phyloP scores from a whole-genome alignment of 2,113 vertebrate genomes.

The Charadrius vociferus region DNA sequence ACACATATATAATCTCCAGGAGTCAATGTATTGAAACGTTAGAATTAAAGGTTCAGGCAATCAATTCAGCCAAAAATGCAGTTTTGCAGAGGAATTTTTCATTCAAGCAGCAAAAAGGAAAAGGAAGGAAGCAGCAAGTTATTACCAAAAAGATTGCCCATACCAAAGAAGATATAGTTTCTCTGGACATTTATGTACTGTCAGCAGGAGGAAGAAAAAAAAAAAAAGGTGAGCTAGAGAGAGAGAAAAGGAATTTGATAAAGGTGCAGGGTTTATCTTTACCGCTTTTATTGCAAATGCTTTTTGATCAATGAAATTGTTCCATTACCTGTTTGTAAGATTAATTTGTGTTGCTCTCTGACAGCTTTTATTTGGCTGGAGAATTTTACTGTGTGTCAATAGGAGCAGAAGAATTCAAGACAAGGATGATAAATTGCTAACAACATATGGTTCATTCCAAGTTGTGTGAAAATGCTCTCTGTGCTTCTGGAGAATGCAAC shows the following conservation, averaged over 20 bases:
- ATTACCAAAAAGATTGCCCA: slow-evolving; percentile 11
- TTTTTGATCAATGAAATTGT: slow-evolving; percentile 3
- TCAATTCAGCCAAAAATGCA: slow-evolving; percentile 70
- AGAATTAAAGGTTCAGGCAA: slow-evolving; percentile 72
- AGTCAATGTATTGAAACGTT: slow-evolving; percentile 68
- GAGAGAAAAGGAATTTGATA: background rate
- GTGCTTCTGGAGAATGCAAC: slow-evolving; percentile 34
- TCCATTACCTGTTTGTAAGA: background rate
- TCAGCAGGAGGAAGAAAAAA: background rate
- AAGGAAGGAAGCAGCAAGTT: slow-evolving; percentile 13
- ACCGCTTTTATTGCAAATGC: background rate
- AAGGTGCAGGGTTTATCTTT: background rate
- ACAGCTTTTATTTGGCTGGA: slow-evolving; percentile 13
- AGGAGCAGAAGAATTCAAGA: slow-evolving; percentile 52
- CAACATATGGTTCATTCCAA: slow-evolving; percentile 37
- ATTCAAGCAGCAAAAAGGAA: slow-evolving; percentile 21
- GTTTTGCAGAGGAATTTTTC: slow-evolving; percentile 62
- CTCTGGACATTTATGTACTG: slow-evolving; percentile 23
- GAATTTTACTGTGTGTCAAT: slow-evolving; percentile 13
- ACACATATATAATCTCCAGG: slow-evolving; percentile 69
- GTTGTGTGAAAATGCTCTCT: slow-evolving; percentile 28
- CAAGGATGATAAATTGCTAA: slow-evolving; percentile 51
- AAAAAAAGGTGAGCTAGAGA: background rate
- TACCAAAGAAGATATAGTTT: slow-evolving; percentile 17
- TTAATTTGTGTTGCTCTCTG: slow-evolving; percentile 11